Evolutionary conservation across 1,140 invertebrate genomes (phyloP), one percentile per base, ranked within the genome.

Genomic region (Battus philenor): DNA sequence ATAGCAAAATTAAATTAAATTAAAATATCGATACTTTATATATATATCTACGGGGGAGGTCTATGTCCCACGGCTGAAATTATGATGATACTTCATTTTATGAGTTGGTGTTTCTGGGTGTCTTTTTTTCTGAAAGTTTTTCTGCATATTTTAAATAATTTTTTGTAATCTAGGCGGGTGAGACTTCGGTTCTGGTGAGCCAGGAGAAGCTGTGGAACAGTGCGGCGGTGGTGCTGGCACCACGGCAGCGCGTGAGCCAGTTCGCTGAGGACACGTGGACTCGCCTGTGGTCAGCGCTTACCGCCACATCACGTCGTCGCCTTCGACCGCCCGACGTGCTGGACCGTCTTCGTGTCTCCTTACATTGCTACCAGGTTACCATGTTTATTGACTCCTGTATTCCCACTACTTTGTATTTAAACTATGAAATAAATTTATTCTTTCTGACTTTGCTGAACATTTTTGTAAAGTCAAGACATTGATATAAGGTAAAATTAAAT

Each of bases 181-280:
- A 86, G 15, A 65, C 85, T 8, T 81, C 45, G 15, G 72, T 90
- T 20, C 87, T 80, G 2, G 68, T 90, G 31, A 88, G 84, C 47
- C 90, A 93, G 59, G 92, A 93, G 69, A 88, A 90, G 38, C 75
- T 95, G 13, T 93, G 92, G 88, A 94, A 94, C 56, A 93, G 92
- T 9, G 90, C 90, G 2, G 94, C 93, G 61, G 94, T 95, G 90
- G 81, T 96, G 10, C 80, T 96, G 13, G 93, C 93, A 0, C 93
- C 93, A 1, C 90, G 93, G 31, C 94, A 95, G 65, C 87, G 94
- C 38, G 85, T 95, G 11, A 89, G 92, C 15, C 93, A 93, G 33
- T 94, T 94, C 72, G 86, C 91, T 43, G 90, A 90, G 30, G 94
- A 96, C 68, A 89, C 94, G 31, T 96, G 94, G 94, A 94, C 93